Percentiles rank a stretch among this genome's conserved stretches.
These are phyloP conservation scores for Leptonema lineaticorne DNA, from an alignment of 1,140 invertebrate species.

Conservation along the genomic window DNA sequence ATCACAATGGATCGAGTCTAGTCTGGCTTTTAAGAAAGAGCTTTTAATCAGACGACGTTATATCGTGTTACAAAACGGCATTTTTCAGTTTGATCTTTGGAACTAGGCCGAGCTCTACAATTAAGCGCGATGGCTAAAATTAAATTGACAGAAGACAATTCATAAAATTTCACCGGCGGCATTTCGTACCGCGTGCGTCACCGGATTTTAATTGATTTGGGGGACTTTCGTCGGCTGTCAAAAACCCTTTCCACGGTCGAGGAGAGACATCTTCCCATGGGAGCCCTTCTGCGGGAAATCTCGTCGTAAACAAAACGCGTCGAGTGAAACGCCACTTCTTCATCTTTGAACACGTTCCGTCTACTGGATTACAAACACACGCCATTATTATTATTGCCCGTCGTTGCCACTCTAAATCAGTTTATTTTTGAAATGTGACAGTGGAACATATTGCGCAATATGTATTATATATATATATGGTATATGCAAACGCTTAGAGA, in stretches of 20 bases:
- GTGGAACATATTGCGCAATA: neutral
- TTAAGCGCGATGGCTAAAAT: neutral
- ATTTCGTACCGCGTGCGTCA: neutral
- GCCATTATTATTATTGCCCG: no score
- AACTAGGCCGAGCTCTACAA: neutral
- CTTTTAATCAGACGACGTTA: neutral
- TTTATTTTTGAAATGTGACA: neutral
- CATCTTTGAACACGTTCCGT: neutral
- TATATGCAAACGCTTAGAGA: no score
- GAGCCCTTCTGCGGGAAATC: neutral
- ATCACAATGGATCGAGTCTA: no score
- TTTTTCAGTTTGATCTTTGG: neutral
- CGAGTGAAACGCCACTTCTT: slow-evolving; percentile 6
- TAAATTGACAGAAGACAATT: no score
- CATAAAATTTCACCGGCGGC: neutral
- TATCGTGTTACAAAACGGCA: neutral
- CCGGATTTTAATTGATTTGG: no score
- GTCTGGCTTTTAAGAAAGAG: no score
- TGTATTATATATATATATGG: no score
- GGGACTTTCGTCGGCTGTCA: neutral
- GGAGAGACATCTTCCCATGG: neutral
- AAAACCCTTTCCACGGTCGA: neutral
- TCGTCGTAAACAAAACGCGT: slow-evolving; percentile 6
- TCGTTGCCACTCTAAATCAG: neutral
- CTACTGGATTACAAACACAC: no score